phyloP scores from a whole-genome alignment of 2,888 invertebrate genomes.

The Boloria selene region DNA sequence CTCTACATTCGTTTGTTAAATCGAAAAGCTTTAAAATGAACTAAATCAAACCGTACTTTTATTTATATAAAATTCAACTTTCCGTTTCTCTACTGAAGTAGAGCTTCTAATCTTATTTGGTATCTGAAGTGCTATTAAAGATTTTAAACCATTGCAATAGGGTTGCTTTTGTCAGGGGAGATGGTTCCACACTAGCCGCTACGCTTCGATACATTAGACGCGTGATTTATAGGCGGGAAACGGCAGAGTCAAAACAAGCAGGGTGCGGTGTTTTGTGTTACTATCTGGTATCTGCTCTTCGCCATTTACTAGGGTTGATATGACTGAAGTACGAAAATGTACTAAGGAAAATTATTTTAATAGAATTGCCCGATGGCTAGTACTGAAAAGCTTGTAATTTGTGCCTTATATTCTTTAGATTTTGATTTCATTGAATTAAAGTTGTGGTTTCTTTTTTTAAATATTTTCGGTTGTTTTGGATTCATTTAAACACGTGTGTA shows the following conservation, averaged over 20 bases:
- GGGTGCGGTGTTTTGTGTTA: conserved; percentile 51
- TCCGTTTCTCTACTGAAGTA: conserved; percentile 10
- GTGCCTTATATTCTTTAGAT: too few relatives aligned
- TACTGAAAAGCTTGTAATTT: too few relatives aligned
- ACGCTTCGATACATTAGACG: conserved; percentile 79
- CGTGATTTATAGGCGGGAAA: conserved; percentile 78
- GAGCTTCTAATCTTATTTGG: conserved; percentile 36
- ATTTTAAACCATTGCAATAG: conserved; percentile 31
- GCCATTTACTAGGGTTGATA: conserved; percentile 53
- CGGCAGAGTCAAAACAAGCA: conserved; percentile 75
- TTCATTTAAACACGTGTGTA: neutral
- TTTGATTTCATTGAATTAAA: too few relatives aligned
- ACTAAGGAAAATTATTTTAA: neutral
- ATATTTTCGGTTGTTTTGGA: too few relatives aligned
- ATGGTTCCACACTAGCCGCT: conserved; percentile 60
- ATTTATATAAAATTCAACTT: conserved; percentile 31
- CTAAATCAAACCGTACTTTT: conserved; percentile 44
- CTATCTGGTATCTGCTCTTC: conserved; percentile 26
- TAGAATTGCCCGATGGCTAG: too few relatives aligned
- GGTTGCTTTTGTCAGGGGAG: conserved; percentile 47
- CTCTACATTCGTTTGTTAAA: conserved; percentile 53
- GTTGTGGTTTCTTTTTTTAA: too few relatives aligned
- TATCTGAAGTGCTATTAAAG: neutral
- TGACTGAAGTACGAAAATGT: conserved; percentile 6
- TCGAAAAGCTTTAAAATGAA: conserved; percentile 40